These are phyloP conservation scores for Terebella lapidaria DNA, from an alignment of 2,888 invertebrate genomes.

Conservation along the genomic window DNA sequence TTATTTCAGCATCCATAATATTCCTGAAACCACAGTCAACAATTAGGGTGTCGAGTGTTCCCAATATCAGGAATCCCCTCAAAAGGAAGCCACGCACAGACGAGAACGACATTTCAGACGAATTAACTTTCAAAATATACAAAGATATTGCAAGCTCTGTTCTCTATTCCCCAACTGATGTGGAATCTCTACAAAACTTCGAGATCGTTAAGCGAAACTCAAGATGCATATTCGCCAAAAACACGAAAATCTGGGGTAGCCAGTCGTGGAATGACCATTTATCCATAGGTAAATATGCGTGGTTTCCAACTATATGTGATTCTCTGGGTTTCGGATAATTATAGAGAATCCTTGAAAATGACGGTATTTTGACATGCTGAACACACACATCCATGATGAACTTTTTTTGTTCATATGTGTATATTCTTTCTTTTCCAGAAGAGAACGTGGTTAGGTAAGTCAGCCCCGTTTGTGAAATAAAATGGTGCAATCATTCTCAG, in stretches of 20 bases:
- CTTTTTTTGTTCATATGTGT: background rate
- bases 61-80: background rate
- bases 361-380: background rate
- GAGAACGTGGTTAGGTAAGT: slow-evolving; percentile 24
- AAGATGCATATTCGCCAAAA: slow-evolving; percentile 40
- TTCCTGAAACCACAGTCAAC: too few relatives aligned
- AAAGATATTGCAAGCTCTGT: slow-evolving; percentile 27
- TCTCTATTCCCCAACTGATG: slow-evolving; percentile 28
- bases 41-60: too few relatives aligned
- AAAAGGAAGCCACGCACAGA: background rate
- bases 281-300: slow-evolving; percentile 27
- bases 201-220: slow-evolving; percentile 31
- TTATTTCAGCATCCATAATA: too few relatives aligned
- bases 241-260: slow-evolving; percentile 36
- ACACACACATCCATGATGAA: background rate
- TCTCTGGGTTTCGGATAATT: too few relatives aligned
- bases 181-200: slow-evolving; percentile 27
- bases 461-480: too few relatives aligned
- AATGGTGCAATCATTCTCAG: too few relatives aligned
- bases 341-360: background rate
- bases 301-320: too few relatives aligned
- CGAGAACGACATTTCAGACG: slow-evolving; percentile 14
- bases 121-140: slow-evolving; percentile 20
- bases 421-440: slow-evolving; percentile 16
- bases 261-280: slow-evolving; percentile 29